A percentile compares a stretch with the other conserved stretches of the same genome.
These are phyloP conservation scores for Amphipyra berbera DNA, from an alignment of 2,888 invertebrate species.

Conservation along the genomic window DNA sequence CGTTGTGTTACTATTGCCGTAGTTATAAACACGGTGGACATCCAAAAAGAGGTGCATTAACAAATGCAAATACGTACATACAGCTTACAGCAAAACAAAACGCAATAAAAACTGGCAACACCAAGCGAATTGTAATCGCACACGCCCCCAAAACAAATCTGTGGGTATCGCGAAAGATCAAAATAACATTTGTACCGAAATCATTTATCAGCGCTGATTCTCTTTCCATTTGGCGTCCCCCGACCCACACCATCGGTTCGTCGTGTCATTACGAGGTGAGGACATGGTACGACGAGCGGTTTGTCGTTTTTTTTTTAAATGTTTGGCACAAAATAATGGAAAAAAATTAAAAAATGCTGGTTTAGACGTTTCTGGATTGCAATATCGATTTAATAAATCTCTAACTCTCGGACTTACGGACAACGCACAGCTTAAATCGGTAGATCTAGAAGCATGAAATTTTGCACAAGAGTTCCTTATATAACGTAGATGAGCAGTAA, in stretches of 20 bases:
- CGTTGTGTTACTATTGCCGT: too few species aligned
- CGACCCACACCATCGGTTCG: conserved; percentile 64
- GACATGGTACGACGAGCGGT: conserved; percentile 36
- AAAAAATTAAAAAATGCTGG: too few species aligned
- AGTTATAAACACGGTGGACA: background rate
- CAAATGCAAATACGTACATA: background rate
- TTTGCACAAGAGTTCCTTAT: too few species aligned
- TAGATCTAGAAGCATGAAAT: too few species aligned
- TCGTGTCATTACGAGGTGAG: conserved; percentile 51
- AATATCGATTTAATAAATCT: too few species aligned
- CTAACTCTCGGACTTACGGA: too few species aligned
- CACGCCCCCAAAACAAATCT: conserved; percentile 81
- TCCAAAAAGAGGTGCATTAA: background rate
- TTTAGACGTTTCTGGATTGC: too few species aligned
- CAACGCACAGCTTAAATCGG: too few species aligned
- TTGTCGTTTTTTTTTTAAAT: background rate
- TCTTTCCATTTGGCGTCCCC: conserved; percentile 84
- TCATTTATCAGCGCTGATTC: conserved; percentile 87
- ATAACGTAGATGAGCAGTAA: too few species aligned
- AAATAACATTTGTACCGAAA: conserved; percentile 87
- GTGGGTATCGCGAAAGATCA: conserved; percentile 84
- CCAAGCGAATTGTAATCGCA: conserved; percentile 74
- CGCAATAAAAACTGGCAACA: conserved; percentile 65
- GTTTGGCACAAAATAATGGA: background rate
- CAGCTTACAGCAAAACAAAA: conserved; percentile 30